Conservation (phyloP, 1,140 invertebrate genomes). For the Danaus melanippus region DNA sequence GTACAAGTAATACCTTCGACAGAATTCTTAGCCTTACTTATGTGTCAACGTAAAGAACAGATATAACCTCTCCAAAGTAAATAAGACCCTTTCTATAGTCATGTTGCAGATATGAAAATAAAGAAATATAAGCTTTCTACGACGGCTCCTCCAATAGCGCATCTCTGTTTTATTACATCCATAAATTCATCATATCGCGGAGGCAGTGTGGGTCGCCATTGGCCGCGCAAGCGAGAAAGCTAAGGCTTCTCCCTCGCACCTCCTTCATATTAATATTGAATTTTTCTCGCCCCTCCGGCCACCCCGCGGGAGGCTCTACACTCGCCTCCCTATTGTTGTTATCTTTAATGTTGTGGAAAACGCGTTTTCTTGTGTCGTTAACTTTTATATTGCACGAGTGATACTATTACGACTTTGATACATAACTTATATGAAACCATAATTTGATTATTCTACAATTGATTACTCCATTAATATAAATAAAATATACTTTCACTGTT, state of each 20-base stretch:
- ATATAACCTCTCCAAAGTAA: constrained; percentile 5
- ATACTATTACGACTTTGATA: constrained; percentile 68
- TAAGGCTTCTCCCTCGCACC: constrained; percentile 65
- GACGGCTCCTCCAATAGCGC: constrained; percentile 71
- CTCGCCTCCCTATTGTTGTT: constrained; percentile 70
- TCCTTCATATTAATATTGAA: constrained; percentile 77
- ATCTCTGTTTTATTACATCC: constrained; percentile 75
- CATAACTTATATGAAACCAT: constrained; percentile 54
- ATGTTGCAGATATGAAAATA: constrained; percentile 70
- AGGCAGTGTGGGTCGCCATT: constrained; percentile 67
- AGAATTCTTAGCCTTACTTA: constrained; percentile 1
- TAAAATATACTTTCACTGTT: no score
- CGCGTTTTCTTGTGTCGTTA: constrained; percentile 72
- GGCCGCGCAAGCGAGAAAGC: constrained; percentile 64
- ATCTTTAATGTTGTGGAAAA: constrained; percentile 73
- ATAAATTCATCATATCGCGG: constrained; percentile 75
- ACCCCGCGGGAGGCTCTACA: constrained; percentile 67
- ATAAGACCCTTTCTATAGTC: constrained; percentile 41
- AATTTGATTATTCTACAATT: background rate
- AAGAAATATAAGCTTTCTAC: constrained; percentile 66
- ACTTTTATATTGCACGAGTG: constrained; percentile 72
- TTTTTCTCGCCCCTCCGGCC: constrained; percentile 71
- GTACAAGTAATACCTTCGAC: constrained; percentile 43
- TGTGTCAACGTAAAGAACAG: constrained; percentile 7
- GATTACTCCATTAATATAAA: no score